Conservation (phyloP, 2,797 vertebrate species). For the Cebuella pygmaea region DNA sequence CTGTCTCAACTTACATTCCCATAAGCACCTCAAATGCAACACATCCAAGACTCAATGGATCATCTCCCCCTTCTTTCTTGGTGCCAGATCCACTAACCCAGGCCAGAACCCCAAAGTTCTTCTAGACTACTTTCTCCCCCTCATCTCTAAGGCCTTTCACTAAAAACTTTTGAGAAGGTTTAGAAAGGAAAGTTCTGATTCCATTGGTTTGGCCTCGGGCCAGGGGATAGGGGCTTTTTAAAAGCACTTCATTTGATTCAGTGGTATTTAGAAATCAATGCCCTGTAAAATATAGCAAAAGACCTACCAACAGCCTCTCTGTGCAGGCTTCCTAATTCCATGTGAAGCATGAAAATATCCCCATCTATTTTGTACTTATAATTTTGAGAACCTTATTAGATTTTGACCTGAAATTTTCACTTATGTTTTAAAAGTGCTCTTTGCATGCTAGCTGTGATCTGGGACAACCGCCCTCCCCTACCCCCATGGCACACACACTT, state of each 20-base stretch:
- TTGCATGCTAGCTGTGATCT: background rate
- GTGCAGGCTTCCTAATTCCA: conserved; percentile 18
- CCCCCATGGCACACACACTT: background rate
- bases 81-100: background rate
- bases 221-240: conserved; percentile 17
- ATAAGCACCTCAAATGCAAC: background rate
- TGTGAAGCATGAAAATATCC: conserved; percentile 38
- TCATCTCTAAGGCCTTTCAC: background rate
- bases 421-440: conserved; percentile 24
- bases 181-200: conserved; percentile 59
- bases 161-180: background rate
- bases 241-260: conserved; percentile 45
- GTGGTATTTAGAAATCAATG: conserved; percentile 54
- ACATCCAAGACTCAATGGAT: background rate
- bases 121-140: background rate
- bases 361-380: conserved; percentile 34
- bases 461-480: background rate
- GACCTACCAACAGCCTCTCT: conserved; percentile 39
- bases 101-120: background rate
- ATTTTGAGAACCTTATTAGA: conserved; percentile 51
- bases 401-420: conserved; percentile 56
- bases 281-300: conserved; percentile 20
- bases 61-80: background rate
- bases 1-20: background rate
- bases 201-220: conserved; percentile 14